Base-by-base conservation (phyloP, 2,113 vertebrate genomes). In the Nibea coibor region DNA sequence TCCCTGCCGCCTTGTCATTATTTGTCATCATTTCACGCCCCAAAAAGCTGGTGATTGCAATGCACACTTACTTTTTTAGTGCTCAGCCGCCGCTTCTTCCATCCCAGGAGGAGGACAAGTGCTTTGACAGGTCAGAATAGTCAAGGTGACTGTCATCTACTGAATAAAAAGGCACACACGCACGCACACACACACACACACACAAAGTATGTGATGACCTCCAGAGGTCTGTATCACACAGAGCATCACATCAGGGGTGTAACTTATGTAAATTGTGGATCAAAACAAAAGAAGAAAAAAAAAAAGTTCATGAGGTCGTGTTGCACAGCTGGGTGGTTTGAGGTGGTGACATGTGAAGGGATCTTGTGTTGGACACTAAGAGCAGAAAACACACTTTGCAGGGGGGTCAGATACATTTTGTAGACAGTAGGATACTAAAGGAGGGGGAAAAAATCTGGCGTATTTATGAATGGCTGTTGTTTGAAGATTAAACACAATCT, bases 21-120 rank as follows among this genome's bases (percentile, higher is more conserved):
- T 81, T 81, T 75, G 83, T 85, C 85, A 87, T 87, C 59, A 22
- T 90, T 84, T 90, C 77, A 84, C 83, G 86, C 64, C 57, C 57
- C 53, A 62, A 62, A 70, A 19, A 54, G 66, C 70, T 45, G 73
- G 68, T 28, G 67, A 72, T 72, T 75, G 54, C 72, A 45, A n/a
- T 56, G 45, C 26, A 62, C 62, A 59, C 74, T 87, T 65, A 70
- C 43, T 61, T 53, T 83, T 26, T 20, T 14, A 31, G 20, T 2
- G 26, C 28, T n/a, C n/a, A n/a, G n/a, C n/a, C n/a, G n/a, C n/a
- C 48, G 35, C 58, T 76, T 70, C 58, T 43, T 35, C 35, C 70
- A 31, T 17, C n/a, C 50, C 58, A 75, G 24, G 72, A 15, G 68
- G 42, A 61, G 57, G 26, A 22, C 17, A 35, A 68, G 45, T 47